phyloP scores from a whole-genome alignment of 1,140 invertebrate species.

The Notospermus geniculatus region DNA sequence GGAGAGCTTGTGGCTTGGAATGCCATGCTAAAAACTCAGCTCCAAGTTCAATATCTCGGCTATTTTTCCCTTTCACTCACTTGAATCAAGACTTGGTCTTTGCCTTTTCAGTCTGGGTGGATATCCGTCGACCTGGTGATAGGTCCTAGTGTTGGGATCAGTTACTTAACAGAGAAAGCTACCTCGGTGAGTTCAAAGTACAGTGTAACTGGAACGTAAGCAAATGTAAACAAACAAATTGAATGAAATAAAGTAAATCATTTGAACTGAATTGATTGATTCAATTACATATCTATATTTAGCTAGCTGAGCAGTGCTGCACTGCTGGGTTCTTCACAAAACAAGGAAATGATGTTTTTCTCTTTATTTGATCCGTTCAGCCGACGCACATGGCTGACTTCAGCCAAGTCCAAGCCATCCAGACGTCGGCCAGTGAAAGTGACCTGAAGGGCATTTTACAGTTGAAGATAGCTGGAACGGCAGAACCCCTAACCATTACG shows the following conservation, averaged over 20 bases:
- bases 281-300: too few species aligned
- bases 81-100: too few species aligned
- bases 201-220: too few species aligned
- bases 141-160: constrained; percentile 88
- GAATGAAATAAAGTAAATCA: too few species aligned
- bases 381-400: constrained; percentile 81
- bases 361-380: constrained; percentile 54
- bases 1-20: too few species aligned
- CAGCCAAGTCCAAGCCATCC: constrained; percentile 62
- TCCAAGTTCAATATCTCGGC: constrained; percentile 12
- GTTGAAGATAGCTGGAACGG: constrained; percentile 48
- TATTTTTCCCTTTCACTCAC: background rate
- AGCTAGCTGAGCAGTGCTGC: too few species aligned
- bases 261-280: too few species aligned
- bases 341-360: too few species aligned
- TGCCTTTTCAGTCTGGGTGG: constrained; percentile 73
- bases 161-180: constrained; percentile 76
- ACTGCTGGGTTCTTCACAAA: too few species aligned
- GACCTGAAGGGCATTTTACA: constrained; percentile 51
- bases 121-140: constrained; percentile 89
- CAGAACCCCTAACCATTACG: constrained; percentile 78
- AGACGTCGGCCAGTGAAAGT: constrained; percentile 36
- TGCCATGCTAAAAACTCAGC: too few species aligned
- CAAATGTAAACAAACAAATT: too few species aligned
- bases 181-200: constrained; percentile 59